Conservation (phyloP, 2,113 vertebrate species). For the Cochlearius cochlearius region DNA sequence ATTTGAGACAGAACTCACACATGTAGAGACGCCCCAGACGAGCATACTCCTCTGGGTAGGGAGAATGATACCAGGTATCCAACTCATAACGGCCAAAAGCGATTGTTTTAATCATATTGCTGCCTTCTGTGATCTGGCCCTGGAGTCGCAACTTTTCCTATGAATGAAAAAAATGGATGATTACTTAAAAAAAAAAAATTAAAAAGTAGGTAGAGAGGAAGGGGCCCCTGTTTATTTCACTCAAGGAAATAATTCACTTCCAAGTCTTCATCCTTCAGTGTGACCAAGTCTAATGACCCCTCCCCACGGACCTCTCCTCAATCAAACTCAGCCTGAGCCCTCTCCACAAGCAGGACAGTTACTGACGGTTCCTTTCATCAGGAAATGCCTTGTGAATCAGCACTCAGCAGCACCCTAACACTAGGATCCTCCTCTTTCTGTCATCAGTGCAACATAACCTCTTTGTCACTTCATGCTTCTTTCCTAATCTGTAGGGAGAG, state of each 20-base stretch:
- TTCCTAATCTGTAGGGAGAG: background rate
- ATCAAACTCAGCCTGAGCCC: background rate
- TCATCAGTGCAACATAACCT: background rate
- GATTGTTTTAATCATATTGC: conserved; percentile 99
- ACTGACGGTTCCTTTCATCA: background rate
- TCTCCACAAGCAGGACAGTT: background rate
- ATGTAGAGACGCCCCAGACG: conserved; percentile 94
- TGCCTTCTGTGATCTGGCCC: conserved; percentile 97
- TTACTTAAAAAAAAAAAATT: background rate
- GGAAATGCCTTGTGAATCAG: background rate
- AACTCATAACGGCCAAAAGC: conserved; percentile 97
- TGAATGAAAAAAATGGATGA: background rate
- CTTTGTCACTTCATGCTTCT: background rate
- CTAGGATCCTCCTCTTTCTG: background rate
- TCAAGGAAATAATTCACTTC: background rate
- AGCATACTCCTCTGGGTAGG: conserved; percentile 97
- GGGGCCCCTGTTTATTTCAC: background rate
- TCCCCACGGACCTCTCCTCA: background rate
- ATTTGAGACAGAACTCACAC: conserved; percentile 98
- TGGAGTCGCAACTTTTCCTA: conserved; percentile 95
- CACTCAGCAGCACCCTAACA: background rate
- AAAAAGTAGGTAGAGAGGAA: background rate
- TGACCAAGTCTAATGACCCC: background rate
- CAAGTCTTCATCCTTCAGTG: background rate
- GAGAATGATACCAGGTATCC: conserved; percentile 98